These are phyloP conservation scores for Podiceps cristatus DNA, from an alignment of 2,113 vertebrate genomes.

Conservation along the genomic window DNA sequence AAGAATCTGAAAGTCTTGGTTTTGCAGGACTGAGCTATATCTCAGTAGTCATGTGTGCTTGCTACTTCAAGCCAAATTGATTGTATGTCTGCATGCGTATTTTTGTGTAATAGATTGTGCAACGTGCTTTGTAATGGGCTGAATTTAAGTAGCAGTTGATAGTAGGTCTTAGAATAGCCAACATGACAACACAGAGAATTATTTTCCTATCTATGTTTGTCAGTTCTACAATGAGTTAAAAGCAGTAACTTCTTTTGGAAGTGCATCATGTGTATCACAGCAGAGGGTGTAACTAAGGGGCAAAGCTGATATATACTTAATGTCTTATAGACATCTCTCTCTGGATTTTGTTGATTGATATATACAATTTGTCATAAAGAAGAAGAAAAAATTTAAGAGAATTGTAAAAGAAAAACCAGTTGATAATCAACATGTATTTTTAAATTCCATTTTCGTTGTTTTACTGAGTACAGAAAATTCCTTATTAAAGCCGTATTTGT, in stretches of 20 bases:
- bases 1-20: not conserved
- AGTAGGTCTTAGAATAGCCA: not conserved
- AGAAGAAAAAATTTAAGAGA: not conserved
- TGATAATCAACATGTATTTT: not conserved
- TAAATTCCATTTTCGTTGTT: not conserved
- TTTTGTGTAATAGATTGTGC: not conserved
- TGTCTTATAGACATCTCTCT: not conserved
- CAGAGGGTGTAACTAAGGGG: not conserved
- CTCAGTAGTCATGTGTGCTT: not conserved
- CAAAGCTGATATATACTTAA: not conserved
- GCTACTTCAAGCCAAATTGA: not conserved
- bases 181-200: not conserved
- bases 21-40: not conserved
- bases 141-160: not conserved
- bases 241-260: not conserved
- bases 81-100: not conserved
- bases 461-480: not conserved
- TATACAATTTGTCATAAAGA: not conserved
- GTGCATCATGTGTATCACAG: not conserved
- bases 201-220: constrained; percentile 23
- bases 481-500: not conserved
- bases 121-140: not conserved
- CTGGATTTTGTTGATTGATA: not conserved
- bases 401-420: not conserved
- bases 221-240: not conserved